Evolutionary conservation across 2,113 vertebrate genomes (phyloP), one percentile per base, ranked within the genome.

Genomic region (Bujurquina vittata): DNA sequence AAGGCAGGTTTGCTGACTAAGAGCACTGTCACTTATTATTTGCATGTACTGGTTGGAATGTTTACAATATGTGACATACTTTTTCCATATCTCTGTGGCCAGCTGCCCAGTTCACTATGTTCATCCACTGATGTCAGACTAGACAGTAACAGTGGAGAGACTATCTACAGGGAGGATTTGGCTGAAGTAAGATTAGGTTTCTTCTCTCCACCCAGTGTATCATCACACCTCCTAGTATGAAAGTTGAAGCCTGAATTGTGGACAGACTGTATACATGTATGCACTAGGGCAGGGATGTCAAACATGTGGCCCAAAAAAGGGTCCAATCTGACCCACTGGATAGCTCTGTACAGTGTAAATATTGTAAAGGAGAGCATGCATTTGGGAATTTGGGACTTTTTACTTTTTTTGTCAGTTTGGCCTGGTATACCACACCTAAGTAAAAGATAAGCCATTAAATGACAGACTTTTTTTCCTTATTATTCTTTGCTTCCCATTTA

Each of bases 121-220:
- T 69, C 59, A 75, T 29, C 67, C 22, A 77, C 17, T 73, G 46
- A 72, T 72, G 73, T 89, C 75, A 77, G 75, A 87, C 59, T 67
- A 89, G 85, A 82, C 81, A 62, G 56, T 46, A 55, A 63, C 10
- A 90, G 59, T 74, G 63, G 57, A 22, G 57, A 59, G 17, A 69
- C 35, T 46, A 80, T 85, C 49, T 80, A 57, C 58, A 69, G 79
- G 56, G 83, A 67, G 79, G 80, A 52, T 80, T 78, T 83, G 77
- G 49, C 59, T 59, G 75, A 84, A 59, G 78, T 86, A 55, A 81
- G 80, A 89, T 85, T 57, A 72, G 82, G 54, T 67, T 87, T 81
- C 73, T 46, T 77, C 20, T 77, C 80, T 75, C 77, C 7, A 20
- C 80, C 40, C 0, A 7, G 31, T 33, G 79, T 22, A 4, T 43